Evolutionary conservation across 2,797 vertebrate species (phyloP).

Genomic region (Scyliorhinus canicula): DNA sequence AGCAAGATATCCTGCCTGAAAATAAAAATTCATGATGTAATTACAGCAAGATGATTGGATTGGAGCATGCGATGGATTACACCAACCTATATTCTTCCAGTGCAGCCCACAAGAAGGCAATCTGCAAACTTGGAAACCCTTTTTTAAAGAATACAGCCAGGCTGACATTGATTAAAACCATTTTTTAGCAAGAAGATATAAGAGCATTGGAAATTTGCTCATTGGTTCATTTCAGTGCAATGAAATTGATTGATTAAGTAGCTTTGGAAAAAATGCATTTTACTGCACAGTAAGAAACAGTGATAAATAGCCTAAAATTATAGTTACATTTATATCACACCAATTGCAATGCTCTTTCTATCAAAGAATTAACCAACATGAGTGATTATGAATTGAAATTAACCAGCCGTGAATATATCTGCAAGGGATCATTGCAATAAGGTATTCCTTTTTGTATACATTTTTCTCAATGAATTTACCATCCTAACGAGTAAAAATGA

Average conservation of each 20-base stretch:
- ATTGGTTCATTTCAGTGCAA: conserved; percentile 1
- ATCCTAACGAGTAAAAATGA: background rate
- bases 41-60: background rate
- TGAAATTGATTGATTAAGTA: conserved; percentile 13
- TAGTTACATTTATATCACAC: background rate
- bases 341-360: background rate
- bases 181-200: background rate
- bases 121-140: background rate
- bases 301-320: background rate
- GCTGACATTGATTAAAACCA: background rate
- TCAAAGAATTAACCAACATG: background rate
- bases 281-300: background rate
- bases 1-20: background rate
- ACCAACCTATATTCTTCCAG: background rate
- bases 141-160: background rate
- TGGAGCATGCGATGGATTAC: background rate
- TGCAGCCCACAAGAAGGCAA: background rate
- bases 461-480: conserved; percentile 18
- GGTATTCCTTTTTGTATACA: background rate
- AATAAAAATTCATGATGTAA: background rate
- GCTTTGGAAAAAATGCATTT: background rate
- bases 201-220: background rate
- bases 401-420: background rate
- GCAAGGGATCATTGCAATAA: background rate
- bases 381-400: background rate